Conservation (phyloP, 2,113 vertebrate species). For the Plecotus auritus region DNA sequence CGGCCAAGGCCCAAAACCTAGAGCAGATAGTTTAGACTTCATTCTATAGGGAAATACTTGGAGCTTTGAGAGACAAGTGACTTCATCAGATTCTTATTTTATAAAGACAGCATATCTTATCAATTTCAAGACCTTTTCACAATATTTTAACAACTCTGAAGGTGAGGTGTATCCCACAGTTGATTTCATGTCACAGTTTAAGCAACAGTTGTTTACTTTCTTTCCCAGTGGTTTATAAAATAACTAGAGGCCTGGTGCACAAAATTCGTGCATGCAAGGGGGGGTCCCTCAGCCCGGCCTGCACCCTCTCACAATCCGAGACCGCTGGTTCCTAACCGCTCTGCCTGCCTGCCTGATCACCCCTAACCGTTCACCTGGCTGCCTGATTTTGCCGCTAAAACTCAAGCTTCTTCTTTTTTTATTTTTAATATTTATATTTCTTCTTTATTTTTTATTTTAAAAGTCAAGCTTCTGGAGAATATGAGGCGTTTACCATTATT, state of each 20-base stretch:
- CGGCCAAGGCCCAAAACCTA: not conserved
- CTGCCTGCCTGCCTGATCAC: too few species aligned
- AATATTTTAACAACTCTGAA: not conserved
- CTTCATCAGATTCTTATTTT: not conserved
- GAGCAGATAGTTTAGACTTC: not conserved
- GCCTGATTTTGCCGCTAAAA: too few species aligned
- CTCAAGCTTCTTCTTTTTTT: too few species aligned
- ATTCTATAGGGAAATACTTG: not conserved
- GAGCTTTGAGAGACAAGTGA: not conserved
- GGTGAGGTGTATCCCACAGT: not conserved
- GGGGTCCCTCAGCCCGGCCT: too few species aligned
- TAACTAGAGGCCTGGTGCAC: not conserved
- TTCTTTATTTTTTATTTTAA: too few species aligned
- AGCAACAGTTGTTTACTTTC: not conserved
- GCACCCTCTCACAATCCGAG: too few species aligned
- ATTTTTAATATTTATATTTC: too few species aligned
- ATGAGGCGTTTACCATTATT: too few species aligned
- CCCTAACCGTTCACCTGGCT: too few species aligned
- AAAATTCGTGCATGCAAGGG: too few species aligned
- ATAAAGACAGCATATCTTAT: not conserved
- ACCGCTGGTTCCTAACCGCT: too few species aligned
- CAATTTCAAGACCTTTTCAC: not conserved
- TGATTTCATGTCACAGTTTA: not conserved
- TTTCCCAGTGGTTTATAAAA: not conserved
- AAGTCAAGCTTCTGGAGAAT: too few species aligned